phyloP scores from a whole-genome alignment of 2,797 vertebrate genomes.

The Molossus molossus region DNA sequence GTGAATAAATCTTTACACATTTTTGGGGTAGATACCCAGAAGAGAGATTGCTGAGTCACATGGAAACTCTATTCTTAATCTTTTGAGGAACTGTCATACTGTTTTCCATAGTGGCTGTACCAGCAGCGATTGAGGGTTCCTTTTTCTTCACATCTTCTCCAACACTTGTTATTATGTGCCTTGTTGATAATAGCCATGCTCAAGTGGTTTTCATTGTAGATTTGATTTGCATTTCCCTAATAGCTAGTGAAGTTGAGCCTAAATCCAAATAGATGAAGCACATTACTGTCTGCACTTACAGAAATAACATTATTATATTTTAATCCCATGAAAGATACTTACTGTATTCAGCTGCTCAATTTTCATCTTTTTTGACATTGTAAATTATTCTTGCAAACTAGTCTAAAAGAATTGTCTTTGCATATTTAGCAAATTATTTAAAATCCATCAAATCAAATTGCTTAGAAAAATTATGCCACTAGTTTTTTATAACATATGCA shows the following conservation, averaged over 20 bases:
- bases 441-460: background rate
- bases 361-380: slow-evolving; percentile 12
- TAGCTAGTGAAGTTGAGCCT: background rate
- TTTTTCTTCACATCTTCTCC: background rate
- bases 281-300: background rate
- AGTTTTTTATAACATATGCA: background rate
- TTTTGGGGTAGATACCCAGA: background rate
- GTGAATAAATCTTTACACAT: background rate
- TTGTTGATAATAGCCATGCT: background rate
- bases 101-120: background rate
- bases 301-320: background rate
- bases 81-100: background rate
- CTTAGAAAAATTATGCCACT: background rate
- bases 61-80: background rate
- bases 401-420: background rate
- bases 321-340: background rate
- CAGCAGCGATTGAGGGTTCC: background rate
- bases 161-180: background rate
- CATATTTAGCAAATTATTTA: slow-evolving; percentile 25
- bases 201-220: background rate
- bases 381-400: background rate
- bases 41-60: background rate
- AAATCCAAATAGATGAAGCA: background rate
- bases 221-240: background rate
- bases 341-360: background rate